These are phyloP conservation scores for Apostichopus japonicus DNA, from an alignment of 35 echinoderm and acorn worm species.

Conservation along the genomic window DNA sequence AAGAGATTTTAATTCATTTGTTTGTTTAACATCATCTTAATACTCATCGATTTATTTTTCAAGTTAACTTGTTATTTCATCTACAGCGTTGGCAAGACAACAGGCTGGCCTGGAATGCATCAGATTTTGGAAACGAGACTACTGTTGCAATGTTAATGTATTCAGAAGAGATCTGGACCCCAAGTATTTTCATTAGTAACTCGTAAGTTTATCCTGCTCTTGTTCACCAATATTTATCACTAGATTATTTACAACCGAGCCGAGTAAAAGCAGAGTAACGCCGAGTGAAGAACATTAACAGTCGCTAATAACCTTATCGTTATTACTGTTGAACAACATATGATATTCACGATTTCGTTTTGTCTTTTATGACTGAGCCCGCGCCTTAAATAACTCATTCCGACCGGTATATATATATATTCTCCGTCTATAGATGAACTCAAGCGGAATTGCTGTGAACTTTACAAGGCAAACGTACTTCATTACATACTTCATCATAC, in stretches of 20 bases:
- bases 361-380: too few species aligned
- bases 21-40: background rate
- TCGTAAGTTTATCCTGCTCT: background rate
- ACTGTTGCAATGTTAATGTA: background rate
- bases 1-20: background rate
- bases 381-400: too few species aligned
- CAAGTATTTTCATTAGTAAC: background rate
- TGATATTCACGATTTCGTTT: background rate
- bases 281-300: background rate
- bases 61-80: background rate
- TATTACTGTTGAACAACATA: background rate
- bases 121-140: background rate
- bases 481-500: too few species aligned
- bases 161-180: slow-evolving; percentile 4
- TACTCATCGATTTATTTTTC: background rate
- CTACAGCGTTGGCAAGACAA: slow-evolving; percentile 1
- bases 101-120: background rate
- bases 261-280: background rate
- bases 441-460: too few species aligned
- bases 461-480: too few species aligned
- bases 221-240: too few species aligned
- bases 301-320: background rate
- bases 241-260: background rate
- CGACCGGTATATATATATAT: too few species aligned
- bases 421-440: too few species aligned